These are phyloP conservation scores for Brachyistius frenatus DNA, from an alignment of 2,113 vertebrate genomes.

Conservation along the genomic window DNA sequence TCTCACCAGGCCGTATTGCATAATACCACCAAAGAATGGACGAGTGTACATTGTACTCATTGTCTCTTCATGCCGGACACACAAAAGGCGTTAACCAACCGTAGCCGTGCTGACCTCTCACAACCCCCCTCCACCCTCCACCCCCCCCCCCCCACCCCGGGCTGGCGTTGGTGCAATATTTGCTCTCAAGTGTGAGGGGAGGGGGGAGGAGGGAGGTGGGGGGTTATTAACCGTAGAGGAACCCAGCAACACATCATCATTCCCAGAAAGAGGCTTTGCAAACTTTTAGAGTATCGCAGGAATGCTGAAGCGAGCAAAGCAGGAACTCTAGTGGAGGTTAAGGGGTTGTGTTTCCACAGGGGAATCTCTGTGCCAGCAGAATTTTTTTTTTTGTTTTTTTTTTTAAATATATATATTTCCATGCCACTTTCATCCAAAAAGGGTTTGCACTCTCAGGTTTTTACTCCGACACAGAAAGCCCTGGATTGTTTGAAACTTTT, in stretches of 20 bases:
- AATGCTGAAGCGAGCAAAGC: neutral
- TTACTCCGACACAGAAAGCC: conserved; percentile 21
- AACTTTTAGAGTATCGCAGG: neutral
- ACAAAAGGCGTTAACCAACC: conserved; percentile 37
- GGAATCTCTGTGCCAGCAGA: conserved; percentile 21
- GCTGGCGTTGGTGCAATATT: neutral
- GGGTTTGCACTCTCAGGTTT: conserved; percentile 34
- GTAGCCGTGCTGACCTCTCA: conserved; percentile 17
- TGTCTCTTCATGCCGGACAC: conserved; percentile 44
- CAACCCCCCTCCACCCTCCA: neutral
- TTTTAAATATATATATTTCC: neutral
- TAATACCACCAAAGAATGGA: conserved; percentile 47
- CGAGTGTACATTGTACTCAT: conserved; percentile 37
- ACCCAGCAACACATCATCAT: neutral
- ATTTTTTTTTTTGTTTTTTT: too few species aligned
- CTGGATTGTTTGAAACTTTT: conserved; percentile 37
- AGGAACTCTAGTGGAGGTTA: conserved; percentile 17
- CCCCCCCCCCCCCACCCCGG: too few species aligned
- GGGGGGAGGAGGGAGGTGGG: too few species aligned
- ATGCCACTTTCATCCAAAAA: conserved; percentile 38
- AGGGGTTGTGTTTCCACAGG: conserved; percentile 20
- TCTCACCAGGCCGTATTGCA: conserved; percentile 53
- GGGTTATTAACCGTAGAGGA: too few species aligned
- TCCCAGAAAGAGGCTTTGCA: neutral
- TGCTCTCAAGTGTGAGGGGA: conserved; percentile 7